Percentiles rank a stretch among this genome's conserved stretches.
Evolutionary conservation across 2,113 vertebrate genomes (phyloP).

Genomic region (Malaclemys terrapin): DNA sequence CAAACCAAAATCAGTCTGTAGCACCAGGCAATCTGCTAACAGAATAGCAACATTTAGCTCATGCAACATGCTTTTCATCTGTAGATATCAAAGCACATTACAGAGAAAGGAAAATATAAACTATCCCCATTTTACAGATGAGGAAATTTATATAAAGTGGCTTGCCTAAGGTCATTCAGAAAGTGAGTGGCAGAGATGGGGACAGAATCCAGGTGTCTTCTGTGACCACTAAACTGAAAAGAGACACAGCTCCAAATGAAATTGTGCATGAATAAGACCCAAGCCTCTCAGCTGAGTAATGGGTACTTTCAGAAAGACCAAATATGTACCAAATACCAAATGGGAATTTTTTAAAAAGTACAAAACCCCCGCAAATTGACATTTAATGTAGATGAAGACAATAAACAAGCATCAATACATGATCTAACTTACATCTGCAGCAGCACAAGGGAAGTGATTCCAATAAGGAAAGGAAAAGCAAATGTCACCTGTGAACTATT

Average conservation of each 20-base stretch:
- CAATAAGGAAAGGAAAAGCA: constrained; percentile 62
- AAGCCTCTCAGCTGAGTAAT: not conserved
- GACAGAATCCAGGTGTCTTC: not conserved
- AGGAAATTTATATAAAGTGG: not conserved
- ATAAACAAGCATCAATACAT: constrained; percentile 62
- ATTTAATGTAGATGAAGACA: not conserved
- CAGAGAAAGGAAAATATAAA: not conserved
- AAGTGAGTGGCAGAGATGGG: not conserved
- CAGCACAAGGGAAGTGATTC: constrained; percentile 45
- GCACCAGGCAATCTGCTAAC: accelerated
- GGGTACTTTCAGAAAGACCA: not conserved
- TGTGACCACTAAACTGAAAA: not conserved
- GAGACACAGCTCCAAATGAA: not conserved
- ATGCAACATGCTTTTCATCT: accelerated
- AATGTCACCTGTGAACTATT: constrained; percentile 59
- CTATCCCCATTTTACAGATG: not conserved
- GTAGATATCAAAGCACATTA: not conserved
- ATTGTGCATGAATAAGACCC: not conserved
- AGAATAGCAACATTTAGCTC: accelerated
- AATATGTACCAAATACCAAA: not conserved
- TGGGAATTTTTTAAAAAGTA: not conserved
- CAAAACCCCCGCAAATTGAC: not conserved
- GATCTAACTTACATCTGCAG: constrained; percentile 52
- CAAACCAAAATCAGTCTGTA: accelerated
- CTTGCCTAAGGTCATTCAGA: not conserved